phyloP scores from a whole-genome alignment of 2,888 invertebrate species.

The Netelia melanura region DNA sequence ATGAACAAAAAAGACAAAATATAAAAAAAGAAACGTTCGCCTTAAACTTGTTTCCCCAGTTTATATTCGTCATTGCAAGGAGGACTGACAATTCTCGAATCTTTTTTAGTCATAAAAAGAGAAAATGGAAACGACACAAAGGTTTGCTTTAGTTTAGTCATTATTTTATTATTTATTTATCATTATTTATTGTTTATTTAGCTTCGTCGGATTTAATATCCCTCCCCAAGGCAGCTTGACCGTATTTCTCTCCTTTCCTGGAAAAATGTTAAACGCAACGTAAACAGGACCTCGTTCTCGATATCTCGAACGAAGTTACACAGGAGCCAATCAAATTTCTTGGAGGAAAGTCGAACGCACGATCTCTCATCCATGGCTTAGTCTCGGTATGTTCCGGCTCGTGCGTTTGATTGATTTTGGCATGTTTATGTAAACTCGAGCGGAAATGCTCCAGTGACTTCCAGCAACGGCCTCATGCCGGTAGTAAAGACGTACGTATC shows the following conservation, averaged over 20 bases:
- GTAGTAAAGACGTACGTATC: neutral
- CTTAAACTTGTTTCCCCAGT: too few species aligned
- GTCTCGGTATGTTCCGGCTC: slow-evolving; percentile 8
- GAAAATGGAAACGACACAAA: neutral
- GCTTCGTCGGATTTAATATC: too few species aligned
- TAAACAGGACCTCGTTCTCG: slow-evolving; percentile 27
- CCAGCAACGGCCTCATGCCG: slow-evolving; percentile 11
- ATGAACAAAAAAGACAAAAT: neutral
- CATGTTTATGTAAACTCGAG: slow-evolving; percentile 59
- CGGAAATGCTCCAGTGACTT: slow-evolving; percentile 41
- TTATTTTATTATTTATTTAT: too few species aligned
- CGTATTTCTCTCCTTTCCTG: neutral
- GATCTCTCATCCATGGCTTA: neutral
- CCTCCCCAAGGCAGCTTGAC: too few species aligned
- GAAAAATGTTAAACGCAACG: slow-evolving; percentile 27
- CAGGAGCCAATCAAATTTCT: slow-evolving; percentile 48
- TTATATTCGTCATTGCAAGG: too few species aligned
- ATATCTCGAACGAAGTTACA: slow-evolving; percentile 5
- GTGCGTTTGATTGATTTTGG: slow-evolving; percentile 60
- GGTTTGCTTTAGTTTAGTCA: too few species aligned
- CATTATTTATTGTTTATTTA: too few species aligned
- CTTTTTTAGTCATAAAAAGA: too few species aligned
- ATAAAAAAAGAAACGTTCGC: neutral
- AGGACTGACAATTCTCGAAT: too few species aligned
- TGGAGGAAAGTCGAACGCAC: slow-evolving; percentile 7